These are phyloP conservation scores for Arremon aurantiirostris DNA, from an alignment of 2,797 vertebrate genomes.

Conservation along the genomic window DNA sequence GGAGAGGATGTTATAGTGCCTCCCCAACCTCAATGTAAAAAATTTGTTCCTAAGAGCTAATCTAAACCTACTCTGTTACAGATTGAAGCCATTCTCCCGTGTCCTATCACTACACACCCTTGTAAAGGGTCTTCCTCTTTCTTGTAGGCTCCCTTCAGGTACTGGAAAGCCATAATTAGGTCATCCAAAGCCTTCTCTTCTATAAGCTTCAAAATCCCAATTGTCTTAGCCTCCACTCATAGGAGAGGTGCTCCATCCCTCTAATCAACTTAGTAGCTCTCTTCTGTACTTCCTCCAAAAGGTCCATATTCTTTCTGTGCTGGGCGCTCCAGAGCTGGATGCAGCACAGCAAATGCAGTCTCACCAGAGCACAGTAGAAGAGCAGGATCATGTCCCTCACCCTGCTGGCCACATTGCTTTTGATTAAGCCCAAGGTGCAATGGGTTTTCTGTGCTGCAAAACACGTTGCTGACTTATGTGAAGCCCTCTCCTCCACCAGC, in stretches of 20 bases:
- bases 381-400: not conserved
- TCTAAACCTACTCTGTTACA: not conserved
- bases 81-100: not conserved
- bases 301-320: not conserved
- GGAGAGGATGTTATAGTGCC: not conserved
- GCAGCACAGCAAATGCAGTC: no score
- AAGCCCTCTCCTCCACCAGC: not conserved
- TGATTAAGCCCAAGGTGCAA: not conserved
- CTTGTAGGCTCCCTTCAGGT: not conserved
- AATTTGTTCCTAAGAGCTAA: not conserved
- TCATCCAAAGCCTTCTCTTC: not conserved
- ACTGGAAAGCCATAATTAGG: not conserved
- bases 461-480: not conserved
- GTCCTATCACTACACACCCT: not conserved
- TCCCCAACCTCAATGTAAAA: not conserved
- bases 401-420: not conserved
- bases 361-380: not conserved
- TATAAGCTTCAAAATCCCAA: not conserved
- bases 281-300: not conserved
- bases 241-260: not conserved
- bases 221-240: not conserved
- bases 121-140: not conserved
- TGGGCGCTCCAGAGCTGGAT: rapidly evolving
- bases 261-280: not conserved
- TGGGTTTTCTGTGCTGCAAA: not conserved